Conservation (phyloP, 2,888 invertebrate genomes). For the Cephus runcator region DNA sequence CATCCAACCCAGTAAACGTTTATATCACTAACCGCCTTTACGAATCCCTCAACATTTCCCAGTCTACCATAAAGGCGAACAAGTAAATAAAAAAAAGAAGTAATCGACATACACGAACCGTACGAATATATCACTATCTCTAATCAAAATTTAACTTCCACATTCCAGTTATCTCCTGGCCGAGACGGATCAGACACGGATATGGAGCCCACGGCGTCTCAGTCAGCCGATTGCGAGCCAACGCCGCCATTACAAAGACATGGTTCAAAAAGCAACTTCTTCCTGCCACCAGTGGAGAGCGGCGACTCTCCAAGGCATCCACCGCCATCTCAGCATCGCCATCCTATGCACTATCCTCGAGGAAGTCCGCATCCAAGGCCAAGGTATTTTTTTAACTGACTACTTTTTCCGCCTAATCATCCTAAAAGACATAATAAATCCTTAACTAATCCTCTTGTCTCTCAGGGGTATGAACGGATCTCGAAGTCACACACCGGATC, state of each 20-base stretch:
- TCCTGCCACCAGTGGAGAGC: conserved; percentile 77
- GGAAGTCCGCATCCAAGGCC: conserved; percentile 86
- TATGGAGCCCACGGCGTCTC: conserved; percentile 89
- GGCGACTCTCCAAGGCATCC: conserved; percentile 63
- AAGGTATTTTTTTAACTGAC: conserved; percentile 63
- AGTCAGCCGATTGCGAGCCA: conserved; percentile 93
- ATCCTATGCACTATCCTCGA: conserved; percentile 73
- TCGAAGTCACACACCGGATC: conserved; percentile 72
- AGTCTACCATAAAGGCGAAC: neutral
- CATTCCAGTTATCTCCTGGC: conserved; percentile 80
- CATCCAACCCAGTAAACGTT: neutral
- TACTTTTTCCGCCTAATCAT: neutral
- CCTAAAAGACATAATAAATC: neutral
- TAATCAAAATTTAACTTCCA: neutral
- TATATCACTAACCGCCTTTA: neutral
- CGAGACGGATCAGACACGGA: conserved; percentile 86
- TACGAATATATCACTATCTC: neutral
- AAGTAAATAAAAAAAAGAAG: neutral
- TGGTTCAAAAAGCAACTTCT: conserved; percentile 89
- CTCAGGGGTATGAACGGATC: conserved; percentile 73
- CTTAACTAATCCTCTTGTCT: neutral
- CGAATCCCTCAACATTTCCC: neutral
- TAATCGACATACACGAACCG: neutral
- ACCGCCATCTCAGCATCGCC: conserved; percentile 66
- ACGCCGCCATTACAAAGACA: conserved; percentile 87